These are phyloP conservation scores for Agrenia bidenticulata DNA, from an alignment of 2,888 invertebrate species.

Conservation along the genomic window DNA sequence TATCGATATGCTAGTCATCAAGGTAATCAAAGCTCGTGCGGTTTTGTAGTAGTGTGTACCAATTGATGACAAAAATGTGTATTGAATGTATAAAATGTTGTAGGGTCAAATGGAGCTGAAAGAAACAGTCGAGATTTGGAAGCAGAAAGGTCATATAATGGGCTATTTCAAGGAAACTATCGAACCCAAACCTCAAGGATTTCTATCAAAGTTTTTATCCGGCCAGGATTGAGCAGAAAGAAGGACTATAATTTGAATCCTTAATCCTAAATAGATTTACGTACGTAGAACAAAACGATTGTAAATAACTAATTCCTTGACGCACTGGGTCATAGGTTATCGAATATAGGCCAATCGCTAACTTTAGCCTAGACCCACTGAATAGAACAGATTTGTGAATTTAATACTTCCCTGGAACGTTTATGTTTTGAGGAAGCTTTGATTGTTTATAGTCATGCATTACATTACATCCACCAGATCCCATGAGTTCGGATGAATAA, in stretches of 20 bases:
- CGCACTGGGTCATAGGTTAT: too few relatives aligned
- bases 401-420: too few relatives aligned
- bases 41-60: neutral
- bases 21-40: conserved; percentile 63
- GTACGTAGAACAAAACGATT: too few relatives aligned
- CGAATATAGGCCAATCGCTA: too few relatives aligned
- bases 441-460: too few relatives aligned
- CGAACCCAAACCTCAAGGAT: conserved; percentile 84
- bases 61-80: conserved; percentile 1
- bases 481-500: too few relatives aligned
- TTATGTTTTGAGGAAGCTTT: too few relatives aligned
- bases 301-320: too few relatives aligned
- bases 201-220: conserved; percentile 83
- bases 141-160: conserved; percentile 87
- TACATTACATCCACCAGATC: too few relatives aligned
- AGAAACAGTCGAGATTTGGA: conserved; percentile 83
- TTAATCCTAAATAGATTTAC: too few relatives aligned
- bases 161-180: conserved; percentile 78
- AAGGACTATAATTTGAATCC: neutral
- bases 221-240: conserved; percentile 56
- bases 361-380: too few relatives aligned
- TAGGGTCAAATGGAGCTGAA: conserved; percentile 95
- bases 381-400: too few relatives aligned
- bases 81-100: neutral
- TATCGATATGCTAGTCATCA: conserved; percentile 87